These are phyloP conservation scores for Merluccius polli DNA, from an alignment of 2,797 vertebrate species.

Conservation along the genomic window DNA sequence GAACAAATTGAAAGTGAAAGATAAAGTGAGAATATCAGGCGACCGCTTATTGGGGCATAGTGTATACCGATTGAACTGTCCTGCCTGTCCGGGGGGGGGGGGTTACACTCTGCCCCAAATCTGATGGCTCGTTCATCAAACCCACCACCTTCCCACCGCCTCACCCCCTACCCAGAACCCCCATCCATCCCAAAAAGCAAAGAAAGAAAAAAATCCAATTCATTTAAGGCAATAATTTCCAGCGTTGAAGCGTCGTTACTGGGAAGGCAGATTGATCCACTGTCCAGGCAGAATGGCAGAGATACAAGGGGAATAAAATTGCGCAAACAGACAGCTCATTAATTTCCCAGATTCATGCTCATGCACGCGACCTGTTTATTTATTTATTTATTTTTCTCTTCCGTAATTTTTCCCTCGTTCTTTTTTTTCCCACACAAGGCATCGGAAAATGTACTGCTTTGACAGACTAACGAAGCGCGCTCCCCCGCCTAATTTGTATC, in stretches of 20 bases:
- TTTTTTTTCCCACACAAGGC: conserved; percentile 8
- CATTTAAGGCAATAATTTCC: conserved; percentile 68
- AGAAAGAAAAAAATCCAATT: conserved; percentile 53
- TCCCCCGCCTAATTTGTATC: conserved; percentile 72
- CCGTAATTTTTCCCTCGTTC: too few relatives aligned
- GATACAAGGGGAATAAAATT: conserved; percentile 70
- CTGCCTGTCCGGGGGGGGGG: too few relatives aligned
- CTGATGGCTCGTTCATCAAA: too few relatives aligned
- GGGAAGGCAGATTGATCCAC: conserved; percentile 72
- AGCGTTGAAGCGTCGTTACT: conserved; percentile 63
- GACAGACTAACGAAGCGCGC: conserved; percentile 68
- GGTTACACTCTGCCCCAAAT: too few relatives aligned
- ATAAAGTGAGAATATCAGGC: too few relatives aligned
- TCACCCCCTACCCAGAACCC: conserved; percentile 18
- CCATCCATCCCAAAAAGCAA: background rate
- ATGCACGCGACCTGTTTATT: conserved; percentile 43
- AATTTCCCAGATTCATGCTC: conserved; percentile 60
- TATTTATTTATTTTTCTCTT: too few relatives aligned
- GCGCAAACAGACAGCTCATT: conserved; percentile 73
- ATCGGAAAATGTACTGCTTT: conserved; percentile 61
- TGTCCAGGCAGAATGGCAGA: conserved; percentile 56
- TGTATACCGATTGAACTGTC: too few relatives aligned
- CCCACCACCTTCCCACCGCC: conserved; percentile 17
- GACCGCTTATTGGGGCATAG: too few relatives aligned
- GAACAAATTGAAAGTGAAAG: too few relatives aligned